These are phyloP conservation scores for Metopolophium dirhodum DNA, from an alignment of 1,140 invertebrate species.

Conservation along the genomic window DNA sequence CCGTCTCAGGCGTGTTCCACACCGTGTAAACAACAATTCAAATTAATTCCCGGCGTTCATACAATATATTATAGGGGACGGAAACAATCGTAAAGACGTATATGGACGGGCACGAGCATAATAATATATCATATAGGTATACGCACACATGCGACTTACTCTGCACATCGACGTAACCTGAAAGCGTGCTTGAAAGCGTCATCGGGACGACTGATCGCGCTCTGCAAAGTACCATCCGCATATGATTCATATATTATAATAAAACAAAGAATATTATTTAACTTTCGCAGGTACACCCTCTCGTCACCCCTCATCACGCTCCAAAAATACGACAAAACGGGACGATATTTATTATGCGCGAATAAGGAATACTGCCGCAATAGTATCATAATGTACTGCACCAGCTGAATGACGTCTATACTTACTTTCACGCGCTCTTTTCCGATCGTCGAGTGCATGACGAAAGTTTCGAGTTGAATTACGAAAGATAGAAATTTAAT, in stretches of 20 bases:
- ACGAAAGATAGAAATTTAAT: not conserved
- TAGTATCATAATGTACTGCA: not conserved
- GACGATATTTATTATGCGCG: not conserved
- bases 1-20: not conserved
- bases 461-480: not conserved
- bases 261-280: not conserved
- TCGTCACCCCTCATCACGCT: not conserved
- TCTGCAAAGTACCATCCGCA: not conserved
- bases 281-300: not conserved
- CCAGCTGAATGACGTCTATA: not conserved
- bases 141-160: not conserved
- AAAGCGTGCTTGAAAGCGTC: not conserved
- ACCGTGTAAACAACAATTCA: constrained; percentile 7
- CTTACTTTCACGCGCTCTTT: not conserved
- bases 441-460: not conserved
- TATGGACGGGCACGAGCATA: not conserved
- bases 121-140: not conserved
- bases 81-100: not conserved
- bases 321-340: not conserved
- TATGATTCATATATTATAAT: not conserved
- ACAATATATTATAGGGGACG: not conserved
- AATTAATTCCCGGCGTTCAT: not conserved
- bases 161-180: not conserved
- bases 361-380: not conserved
- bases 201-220: not conserved